Base-by-base conservation (phyloP, 2,888 invertebrate genomes). In the Nemotelus pantherinus region DNA sequence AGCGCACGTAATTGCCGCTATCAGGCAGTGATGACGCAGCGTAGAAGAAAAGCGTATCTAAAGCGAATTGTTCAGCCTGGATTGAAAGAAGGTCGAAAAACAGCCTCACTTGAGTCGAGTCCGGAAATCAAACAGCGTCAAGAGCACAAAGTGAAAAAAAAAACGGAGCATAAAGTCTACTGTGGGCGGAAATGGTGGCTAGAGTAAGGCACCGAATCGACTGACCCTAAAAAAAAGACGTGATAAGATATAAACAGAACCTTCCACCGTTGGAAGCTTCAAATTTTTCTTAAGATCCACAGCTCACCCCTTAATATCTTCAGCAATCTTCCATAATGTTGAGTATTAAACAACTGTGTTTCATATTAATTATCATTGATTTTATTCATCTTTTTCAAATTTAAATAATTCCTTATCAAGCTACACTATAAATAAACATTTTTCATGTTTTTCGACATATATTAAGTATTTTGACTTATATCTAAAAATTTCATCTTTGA, bases 401-500 rank as follows among this genome's bases (percentile, higher is more conserved):
- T 65, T 43, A 43, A 71, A 57, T 71, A 43, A 6, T 41, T 41
- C 53, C 39, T 7, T 48, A 9, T 53, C 57, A 55, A 68, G 45
- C 25, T 39, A 48, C 6, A n/a, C 67, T 64, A 45, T 4, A 63
- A 63, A 10, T 48, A 68, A 68, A 3, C 53, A 5, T n/a, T 58
- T 47, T 60, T 25, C 25, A 25, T 25, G 45, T 47, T 63, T 25
- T 25, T 25, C 25, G 25, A 25, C 48, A 74, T 74, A 74, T 74
- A 74, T 74, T 74, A 74, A 72, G 60, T 60, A 71, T 55, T 65
- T 71, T 44, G 44, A 9, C 57, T 71, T 72, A 58, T 4, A 58
- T 45, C 47, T 60, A 63, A 55, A 53, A 57, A 43, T 6, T 55
- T 41, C 39, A n/a, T 10, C 5, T 58, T n/a, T 63, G 9, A 39